A percentile compares a stretch with the other conserved stretches of the same genome.
These are phyloP conservation scores for Tangara arthus DNA, from an alignment of 2,797 vertebrate genomes.

Conservation along the genomic window DNA sequence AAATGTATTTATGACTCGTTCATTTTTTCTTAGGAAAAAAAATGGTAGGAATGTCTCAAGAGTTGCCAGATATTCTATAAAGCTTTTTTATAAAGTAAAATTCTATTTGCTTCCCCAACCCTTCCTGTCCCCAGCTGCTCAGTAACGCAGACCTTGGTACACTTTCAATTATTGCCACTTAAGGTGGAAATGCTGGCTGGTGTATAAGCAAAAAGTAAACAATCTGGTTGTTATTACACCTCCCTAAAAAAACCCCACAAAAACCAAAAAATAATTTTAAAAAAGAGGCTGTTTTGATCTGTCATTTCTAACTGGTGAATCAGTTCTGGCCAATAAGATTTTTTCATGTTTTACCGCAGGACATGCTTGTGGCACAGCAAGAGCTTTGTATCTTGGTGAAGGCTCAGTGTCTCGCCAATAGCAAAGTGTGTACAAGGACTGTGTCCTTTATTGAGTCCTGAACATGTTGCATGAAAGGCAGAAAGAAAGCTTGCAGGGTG, in stretches of 20 bases:
- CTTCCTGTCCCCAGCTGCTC: fast-evolving
- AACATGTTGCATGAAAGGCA: neutral
- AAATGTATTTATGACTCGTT: neutral
- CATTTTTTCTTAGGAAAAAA: neutral
- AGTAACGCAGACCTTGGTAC: neutral
- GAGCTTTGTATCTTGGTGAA: neutral
- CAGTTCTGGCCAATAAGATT: neutral
- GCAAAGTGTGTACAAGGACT: fast-evolving
- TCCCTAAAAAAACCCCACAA: neutral
- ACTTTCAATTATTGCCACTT: neutral
- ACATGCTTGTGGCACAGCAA: neutral
- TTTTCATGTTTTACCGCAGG: neutral
- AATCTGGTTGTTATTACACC: neutral
- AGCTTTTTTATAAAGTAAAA: neutral
- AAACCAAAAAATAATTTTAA: fast-evolving
- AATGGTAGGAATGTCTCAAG: neutral
- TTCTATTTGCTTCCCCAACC: fast-evolving
- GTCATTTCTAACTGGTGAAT: neutral
- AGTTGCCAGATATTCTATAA: neutral
- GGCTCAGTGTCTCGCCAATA: neutral
- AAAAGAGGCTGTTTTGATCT: neutral
- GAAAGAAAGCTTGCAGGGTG: neutral
- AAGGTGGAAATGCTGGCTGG: neutral
- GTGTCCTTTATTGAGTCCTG: neutral
- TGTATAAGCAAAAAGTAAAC: fast-evolving